phyloP scores from a whole-genome alignment of 2,797 vertebrate genomes.

The Eutrigla gurnardus region DNA sequence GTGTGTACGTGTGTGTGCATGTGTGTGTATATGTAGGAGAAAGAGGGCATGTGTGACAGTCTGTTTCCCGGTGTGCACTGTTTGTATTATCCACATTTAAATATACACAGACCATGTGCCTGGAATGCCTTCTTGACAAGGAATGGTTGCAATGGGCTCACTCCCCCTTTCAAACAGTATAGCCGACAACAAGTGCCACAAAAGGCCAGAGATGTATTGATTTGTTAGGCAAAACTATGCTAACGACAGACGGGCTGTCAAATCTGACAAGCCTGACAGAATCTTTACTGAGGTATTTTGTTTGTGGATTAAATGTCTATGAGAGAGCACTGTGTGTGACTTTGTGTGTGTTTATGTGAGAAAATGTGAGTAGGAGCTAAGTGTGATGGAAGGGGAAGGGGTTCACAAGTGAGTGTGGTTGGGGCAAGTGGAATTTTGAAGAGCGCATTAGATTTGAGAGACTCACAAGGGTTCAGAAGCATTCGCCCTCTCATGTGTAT shows the following conservation, averaged over 20 bases:
- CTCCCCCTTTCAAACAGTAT: conserved; percentile 17
- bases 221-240: conserved; percentile 42
- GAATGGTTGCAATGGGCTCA: conserved; percentile 22
- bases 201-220: conserved; percentile 43
- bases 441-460: conserved; percentile 29
- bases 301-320: conserved; percentile 11
- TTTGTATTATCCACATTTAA: conserved; percentile 55
- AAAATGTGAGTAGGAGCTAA: background rate
- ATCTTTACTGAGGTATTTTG: conserved; percentile 19
- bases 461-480: conserved; percentile 31
- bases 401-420: background rate
- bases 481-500: conserved; percentile 40
- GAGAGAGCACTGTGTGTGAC: background rate
- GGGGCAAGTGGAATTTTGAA: conserved; percentile 15
- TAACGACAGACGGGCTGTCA: conserved; percentile 57
- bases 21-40: conserved; percentile 11
- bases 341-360: conserved; percentile 5
- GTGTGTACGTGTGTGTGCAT: conserved; percentile 18
- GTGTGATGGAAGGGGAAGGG: background rate
- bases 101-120: conserved; percentile 43
- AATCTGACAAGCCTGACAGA: conserved; percentile 47
- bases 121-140: conserved; percentile 31
- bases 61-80: conserved; percentile 31
- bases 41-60: conserved; percentile 16
- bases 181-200: conserved; percentile 30